Percentiles rank a stretch among this genome's conserved stretches.
These are phyloP conservation scores for Neria commutata DNA, from an alignment of 2,888 invertebrate genomes.

Conservation along the genomic window DNA sequence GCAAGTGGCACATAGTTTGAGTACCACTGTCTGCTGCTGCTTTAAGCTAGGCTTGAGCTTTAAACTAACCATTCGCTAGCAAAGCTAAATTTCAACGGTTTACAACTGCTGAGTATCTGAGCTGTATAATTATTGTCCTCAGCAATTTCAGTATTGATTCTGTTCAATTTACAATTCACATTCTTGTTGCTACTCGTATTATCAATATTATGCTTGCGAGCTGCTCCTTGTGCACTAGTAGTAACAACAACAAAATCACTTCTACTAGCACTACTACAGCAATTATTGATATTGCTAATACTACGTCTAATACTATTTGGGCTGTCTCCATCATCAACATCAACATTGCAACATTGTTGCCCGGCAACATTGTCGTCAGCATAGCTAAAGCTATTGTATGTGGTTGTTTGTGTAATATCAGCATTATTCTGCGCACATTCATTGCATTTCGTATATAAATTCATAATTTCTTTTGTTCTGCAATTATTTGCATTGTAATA, in stretches of 20 bases:
- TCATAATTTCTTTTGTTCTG: not conserved
- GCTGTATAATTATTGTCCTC: conserved; percentile 59
- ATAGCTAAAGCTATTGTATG: conserved; percentile 25
- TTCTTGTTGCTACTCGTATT: conserved; percentile 6
- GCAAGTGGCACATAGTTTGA: too few relatives aligned
- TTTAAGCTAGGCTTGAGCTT: not conserved
- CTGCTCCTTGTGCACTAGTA: conserved; percentile 1
- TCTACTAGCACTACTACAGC: conserved; percentile 36
- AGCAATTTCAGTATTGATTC: conserved; percentile 40
- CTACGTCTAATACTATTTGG: conserved; percentile 21
- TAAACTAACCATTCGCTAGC: conserved; percentile 62
- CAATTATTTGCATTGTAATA: conserved; percentile 51
- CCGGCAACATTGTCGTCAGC: not conserved
- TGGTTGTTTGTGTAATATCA: conserved; percentile 20
- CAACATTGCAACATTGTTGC: too few relatives aligned
- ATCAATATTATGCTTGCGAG: conserved; percentile 12
- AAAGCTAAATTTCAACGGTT: conserved; percentile 58
- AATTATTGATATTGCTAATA: conserved; percentile 36
- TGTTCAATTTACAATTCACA: conserved; percentile 29
- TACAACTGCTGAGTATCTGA: conserved; percentile 59
- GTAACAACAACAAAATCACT: conserved; percentile 38
- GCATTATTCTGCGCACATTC: not conserved
- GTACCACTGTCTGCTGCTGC: not conserved
- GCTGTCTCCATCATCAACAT: not conserved
- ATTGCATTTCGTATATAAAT: not conserved